phyloP scores from a whole-genome alignment of 2,113 vertebrate genomes.

The Gymnobelideus leadbeateri region DNA sequence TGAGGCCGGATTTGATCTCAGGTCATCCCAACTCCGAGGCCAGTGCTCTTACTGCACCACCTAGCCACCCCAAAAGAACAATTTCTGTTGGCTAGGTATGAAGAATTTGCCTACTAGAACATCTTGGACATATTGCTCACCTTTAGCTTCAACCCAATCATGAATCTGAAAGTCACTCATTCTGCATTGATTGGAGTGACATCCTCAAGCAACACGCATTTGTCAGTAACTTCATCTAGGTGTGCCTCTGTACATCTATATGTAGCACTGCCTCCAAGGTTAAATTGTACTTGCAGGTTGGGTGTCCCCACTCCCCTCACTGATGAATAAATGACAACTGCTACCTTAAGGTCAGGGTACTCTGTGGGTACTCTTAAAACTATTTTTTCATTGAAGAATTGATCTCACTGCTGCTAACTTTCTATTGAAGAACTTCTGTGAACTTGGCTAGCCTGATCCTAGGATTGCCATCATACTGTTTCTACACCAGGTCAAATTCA shows the following conservation, averaged over 20 bases:
- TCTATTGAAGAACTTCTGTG: neutral
- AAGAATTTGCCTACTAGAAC: neutral
- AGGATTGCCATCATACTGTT: neutral
- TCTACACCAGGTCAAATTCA: neutral
- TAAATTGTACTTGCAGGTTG: neutral
- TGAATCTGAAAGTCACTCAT: neutral
- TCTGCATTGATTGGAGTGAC: neutral
- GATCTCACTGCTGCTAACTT: neutral
- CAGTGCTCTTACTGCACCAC: too few relatives aligned
- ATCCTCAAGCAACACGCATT: neutral
- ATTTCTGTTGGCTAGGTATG: too few relatives aligned
- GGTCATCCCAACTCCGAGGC: too few relatives aligned
- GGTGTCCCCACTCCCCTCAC: neutral
- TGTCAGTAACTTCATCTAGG: neutral
- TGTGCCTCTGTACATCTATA: neutral
- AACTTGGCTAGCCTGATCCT: neutral
- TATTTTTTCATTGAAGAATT: neutral
- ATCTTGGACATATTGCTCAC: neutral
- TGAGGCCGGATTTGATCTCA: too few relatives aligned
- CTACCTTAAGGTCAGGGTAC: neutral
- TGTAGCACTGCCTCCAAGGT: neutral
- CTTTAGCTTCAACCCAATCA: neutral
- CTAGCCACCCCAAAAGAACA: too few relatives aligned
- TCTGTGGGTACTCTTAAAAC: neutral
- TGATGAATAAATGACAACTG: neutral